These are phyloP conservation scores for Apamea monoglypha DNA, from an alignment of 2,888 invertebrate species.

Conservation along the genomic window DNA sequence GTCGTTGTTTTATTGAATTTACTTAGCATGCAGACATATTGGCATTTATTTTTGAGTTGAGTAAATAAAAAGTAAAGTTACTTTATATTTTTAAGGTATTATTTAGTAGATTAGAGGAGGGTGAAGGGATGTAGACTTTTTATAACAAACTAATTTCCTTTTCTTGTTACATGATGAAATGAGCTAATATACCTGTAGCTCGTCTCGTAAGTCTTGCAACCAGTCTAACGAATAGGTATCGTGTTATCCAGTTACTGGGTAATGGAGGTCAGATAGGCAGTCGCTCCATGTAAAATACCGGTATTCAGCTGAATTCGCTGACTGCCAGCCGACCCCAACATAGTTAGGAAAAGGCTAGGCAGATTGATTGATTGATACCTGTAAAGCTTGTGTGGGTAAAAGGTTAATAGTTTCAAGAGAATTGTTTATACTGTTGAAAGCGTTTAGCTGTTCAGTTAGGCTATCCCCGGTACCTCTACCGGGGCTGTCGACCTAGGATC, in stretches of 20 bases:
- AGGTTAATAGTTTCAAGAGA: not conserved
- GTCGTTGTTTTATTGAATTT: constrained; percentile 19
- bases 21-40: constrained; percentile 22
- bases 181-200: not conserved
- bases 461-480: too few species aligned
- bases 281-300: not conserved
- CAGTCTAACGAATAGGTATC: not conserved
- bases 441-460: not conserved
- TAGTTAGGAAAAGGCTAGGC: not conserved
- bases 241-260: not conserved
- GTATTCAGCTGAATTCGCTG: not conserved
- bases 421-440: not conserved
- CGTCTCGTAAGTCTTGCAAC: not conserved
- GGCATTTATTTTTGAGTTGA: not conserved
- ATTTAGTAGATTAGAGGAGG: too few species aligned
- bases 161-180: not conserved
- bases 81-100: not conserved
- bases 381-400: not conserved
- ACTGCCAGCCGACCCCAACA: not conserved
- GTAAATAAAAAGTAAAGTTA: not conserved
- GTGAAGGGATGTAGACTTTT: too few species aligned
- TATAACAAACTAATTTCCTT: not conserved
- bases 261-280: not conserved
- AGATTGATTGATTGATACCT: not conserved
- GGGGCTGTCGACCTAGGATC: not conserved